Percentiles rank a stretch among this genome's conserved stretches.
Evolutionary conservation across 2,113 vertebrate species (phyloP).

Genomic region (Desmodus rotundus): DNA sequence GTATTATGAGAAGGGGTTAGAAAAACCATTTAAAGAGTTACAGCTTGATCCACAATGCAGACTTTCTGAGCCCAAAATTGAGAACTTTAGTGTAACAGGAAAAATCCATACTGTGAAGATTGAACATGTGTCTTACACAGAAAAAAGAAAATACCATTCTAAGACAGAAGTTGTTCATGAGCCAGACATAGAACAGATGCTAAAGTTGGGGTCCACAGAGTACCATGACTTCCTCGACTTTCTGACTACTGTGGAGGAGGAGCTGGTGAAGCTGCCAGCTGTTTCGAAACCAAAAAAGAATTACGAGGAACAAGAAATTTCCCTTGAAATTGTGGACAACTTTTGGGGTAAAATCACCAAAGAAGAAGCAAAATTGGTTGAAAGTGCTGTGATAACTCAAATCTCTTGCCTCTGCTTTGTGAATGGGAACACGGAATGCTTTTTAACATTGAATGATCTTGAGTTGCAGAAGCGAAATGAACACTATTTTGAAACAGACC

Average conservation of each 20-base stretch:
- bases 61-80: constrained; percentile 91
- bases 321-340: constrained; percentile 90
- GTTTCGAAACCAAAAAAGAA: constrained; percentile 82
- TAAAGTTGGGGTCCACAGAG: constrained; percentile 93
- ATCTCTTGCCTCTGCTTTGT: constrained; percentile 93
- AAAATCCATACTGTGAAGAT: constrained; percentile 95
- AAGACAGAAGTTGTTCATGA: constrained; percentile 91
- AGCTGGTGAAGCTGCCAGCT: constrained; percentile 86
- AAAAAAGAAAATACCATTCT: constrained; percentile 92
- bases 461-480: constrained; percentile 85
- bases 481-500: constrained; percentile 85
- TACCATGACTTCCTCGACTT: constrained; percentile 90
- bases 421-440: constrained; percentile 87
- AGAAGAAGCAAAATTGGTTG: constrained; percentile 84
- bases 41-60: constrained; percentile 90
- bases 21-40: constrained; percentile 95
- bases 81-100: constrained; percentile 89
- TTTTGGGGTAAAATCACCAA: constrained; percentile 91
- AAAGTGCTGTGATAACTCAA: constrained; percentile 86
- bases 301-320: constrained; percentile 94
- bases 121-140: constrained; percentile 89
- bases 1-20: constrained; percentile 95
- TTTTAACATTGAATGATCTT: constrained; percentile 92
- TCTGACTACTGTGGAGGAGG: constrained; percentile 88
- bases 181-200: constrained; percentile 90